phyloP scores from a whole-genome alignment of 1,140 invertebrate species.

The Hestina assimilis region DNA sequence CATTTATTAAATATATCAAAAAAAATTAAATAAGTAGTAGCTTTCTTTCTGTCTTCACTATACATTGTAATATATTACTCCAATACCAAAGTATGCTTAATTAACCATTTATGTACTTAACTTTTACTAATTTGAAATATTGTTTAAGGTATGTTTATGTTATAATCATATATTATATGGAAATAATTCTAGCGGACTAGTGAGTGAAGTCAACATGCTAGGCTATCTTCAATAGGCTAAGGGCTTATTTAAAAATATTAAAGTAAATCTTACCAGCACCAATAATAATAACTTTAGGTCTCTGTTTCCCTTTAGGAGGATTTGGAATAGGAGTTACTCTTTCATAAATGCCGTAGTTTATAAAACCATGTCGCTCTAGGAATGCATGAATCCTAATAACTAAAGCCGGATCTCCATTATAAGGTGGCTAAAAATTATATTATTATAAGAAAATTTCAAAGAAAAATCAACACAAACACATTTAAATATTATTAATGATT shows the following conservation, averaged over 20 bases:
- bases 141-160: too few relatives aligned
- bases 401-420: slow-evolving; percentile 93
- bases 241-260: slow-evolving; percentile 2
- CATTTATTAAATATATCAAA: too few relatives aligned
- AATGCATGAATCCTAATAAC: slow-evolving; percentile 93
- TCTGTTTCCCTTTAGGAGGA: slow-evolving; percentile 82
- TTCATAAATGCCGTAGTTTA: slow-evolving; percentile 99
- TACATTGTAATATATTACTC: too few relatives aligned
- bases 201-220: too few relatives aligned
- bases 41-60: too few relatives aligned
- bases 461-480: background rate
- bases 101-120: too few relatives aligned
- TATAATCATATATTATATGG: too few relatives aligned
- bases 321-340: slow-evolving; percentile 86
- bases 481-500: background rate
- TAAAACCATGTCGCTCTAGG: slow-evolving; percentile 96
- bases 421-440: slow-evolving; percentile 81
- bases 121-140: too few relatives aligned
- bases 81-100: too few relatives aligned
- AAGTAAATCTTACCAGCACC: slow-evolving; percentile 85
- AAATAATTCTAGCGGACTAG: too few relatives aligned
- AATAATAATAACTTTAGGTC: slow-evolving; percentile 95
- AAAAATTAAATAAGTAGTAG: too few relatives aligned
- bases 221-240: too few relatives aligned
- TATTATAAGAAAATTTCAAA: background rate